Conservation (phyloP, 1,140 invertebrate species). For the Penaeus vannamei region DNA sequence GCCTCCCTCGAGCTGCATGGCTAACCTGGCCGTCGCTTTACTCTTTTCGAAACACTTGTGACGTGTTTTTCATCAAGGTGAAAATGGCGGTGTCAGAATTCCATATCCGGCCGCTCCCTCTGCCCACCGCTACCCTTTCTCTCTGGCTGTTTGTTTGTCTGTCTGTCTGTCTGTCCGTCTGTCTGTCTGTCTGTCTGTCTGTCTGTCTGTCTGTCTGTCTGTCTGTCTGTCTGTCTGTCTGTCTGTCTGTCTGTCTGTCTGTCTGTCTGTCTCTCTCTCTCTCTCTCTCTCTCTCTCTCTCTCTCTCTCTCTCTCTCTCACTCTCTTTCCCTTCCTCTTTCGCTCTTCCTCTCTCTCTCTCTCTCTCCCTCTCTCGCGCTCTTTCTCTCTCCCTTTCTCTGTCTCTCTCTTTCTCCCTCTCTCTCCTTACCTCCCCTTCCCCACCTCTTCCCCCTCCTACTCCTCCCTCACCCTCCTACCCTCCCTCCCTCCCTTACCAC, state of each 20-base stretch:
- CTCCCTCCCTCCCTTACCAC: conserved; percentile 43
- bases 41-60: no score
- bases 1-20: no score
- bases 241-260: neutral
- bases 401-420: no score
- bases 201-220: conserved; percentile 12
- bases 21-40: no score
- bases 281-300: neutral
- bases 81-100: no score
- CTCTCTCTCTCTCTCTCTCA: neutral
- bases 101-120: no score
- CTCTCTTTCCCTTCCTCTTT: neutral
- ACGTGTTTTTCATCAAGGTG: no score
- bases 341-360: neutral
- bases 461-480: conserved; percentile 28
- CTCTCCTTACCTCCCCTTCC: neutral
- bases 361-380: neutral
- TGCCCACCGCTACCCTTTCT: no score
- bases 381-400: conserved; percentile 1
- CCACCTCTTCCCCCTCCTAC: neutral
- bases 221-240: neutral
- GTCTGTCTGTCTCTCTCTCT: neutral
- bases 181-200: conserved; percentile 5
- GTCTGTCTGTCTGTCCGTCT: neutral
- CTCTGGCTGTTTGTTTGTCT: no score